Evolutionary conservation across 2,888 invertebrate species (phyloP).

Genomic region (Cantharis rufa): DNA sequence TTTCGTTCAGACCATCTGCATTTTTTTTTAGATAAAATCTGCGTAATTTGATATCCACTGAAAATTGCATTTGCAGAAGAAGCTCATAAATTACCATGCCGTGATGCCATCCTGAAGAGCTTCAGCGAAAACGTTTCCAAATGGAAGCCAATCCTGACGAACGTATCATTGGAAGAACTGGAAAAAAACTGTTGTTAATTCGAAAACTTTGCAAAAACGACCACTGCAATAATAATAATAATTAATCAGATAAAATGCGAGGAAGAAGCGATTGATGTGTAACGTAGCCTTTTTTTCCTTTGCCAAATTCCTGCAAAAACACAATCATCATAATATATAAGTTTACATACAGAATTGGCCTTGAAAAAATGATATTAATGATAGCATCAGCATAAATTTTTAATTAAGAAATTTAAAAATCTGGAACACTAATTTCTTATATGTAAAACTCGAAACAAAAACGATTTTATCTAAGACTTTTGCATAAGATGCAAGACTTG

Average conservation of each 20-base stretch:
- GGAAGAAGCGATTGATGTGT: background rate
- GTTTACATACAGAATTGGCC: background rate
- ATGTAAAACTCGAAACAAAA: background rate
- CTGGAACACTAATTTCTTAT: constrained; percentile 1
- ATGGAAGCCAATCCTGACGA: background rate
- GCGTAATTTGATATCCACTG: background rate
- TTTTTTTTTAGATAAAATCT: background rate
- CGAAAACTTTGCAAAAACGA: background rate
- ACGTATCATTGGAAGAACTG: background rate
- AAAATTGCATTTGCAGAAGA: background rate
- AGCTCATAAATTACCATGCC: background rate
- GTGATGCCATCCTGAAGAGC: too few species aligned
- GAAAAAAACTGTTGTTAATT: background rate
- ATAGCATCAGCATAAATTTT: background rate
- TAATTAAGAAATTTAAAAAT: constrained; percentile 1
- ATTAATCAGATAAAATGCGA: background rate
- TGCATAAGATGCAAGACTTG: constrained; percentile 8
- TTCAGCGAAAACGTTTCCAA: background rate
- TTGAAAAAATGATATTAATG: background rate
- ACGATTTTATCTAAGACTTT: constrained; percentile 7
- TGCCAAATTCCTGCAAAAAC: background rate
- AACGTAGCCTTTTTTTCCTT: background rate
- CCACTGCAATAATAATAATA: background rate
- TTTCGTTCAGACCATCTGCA: background rate
- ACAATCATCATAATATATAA: background rate